A percentile compares a stretch with the other conserved stretches of the same genome.
phyloP scores from a whole-genome alignment of 2,113 vertebrate genomes.

The Andinoacara biseriatus region DNA sequence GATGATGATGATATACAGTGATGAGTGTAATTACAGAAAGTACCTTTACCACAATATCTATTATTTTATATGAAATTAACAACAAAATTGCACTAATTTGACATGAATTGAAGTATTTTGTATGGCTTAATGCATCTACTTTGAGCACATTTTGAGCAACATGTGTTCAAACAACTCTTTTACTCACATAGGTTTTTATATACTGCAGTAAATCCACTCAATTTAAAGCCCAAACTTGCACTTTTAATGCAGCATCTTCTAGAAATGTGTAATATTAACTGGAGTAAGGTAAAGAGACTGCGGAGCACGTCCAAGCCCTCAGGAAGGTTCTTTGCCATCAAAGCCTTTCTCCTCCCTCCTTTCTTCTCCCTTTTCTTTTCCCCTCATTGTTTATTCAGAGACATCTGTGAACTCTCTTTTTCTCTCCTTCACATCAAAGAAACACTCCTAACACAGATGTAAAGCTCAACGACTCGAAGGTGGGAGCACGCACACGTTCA shows the following conservation, averaged over 20 bases:
- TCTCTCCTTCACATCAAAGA: constrained; percentile 51
- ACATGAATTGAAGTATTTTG: background rate
- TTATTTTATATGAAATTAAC: background rate
- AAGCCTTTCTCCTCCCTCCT: background rate
- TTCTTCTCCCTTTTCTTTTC: background rate
- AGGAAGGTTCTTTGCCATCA: background rate
- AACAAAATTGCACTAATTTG: background rate
- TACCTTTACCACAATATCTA: background rate
- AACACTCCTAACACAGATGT: background rate
- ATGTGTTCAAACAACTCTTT: background rate
- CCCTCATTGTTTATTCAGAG: constrained; percentile 1
- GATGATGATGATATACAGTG: background rate
- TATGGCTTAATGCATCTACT: background rate
- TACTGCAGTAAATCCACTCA: background rate
- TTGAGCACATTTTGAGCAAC: background rate
- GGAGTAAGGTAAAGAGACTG: background rate
- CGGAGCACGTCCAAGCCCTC: background rate
- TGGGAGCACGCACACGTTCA: background rate
- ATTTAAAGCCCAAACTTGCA: background rate
- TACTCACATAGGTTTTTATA: too few species aligned
- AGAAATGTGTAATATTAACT: background rate
- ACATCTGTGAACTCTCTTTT: constrained; percentile 45
- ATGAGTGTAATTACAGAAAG: too few species aligned
- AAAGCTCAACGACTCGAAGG: background rate
- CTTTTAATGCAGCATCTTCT: background rate